phyloP scores from a whole-genome alignment of 2,888 invertebrate genomes.

The Hemaris fuciformis region DNA sequence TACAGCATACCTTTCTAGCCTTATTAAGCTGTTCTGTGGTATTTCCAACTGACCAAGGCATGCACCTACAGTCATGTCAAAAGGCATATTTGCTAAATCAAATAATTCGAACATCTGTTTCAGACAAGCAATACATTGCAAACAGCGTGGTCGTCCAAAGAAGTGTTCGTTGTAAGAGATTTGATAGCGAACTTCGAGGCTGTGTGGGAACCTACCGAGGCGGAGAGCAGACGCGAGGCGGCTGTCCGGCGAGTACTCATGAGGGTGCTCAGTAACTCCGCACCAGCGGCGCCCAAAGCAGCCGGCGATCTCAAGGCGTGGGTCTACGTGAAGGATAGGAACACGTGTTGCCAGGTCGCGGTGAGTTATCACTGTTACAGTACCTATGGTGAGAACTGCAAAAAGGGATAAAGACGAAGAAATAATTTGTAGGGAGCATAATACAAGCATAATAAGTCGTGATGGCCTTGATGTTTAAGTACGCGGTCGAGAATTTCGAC shows the following conservation, averaged over 20 bases:
- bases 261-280: slow-evolving; percentile 83
- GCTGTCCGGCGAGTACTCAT: slow-evolving; percentile 88
- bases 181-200: slow-evolving; percentile 87
- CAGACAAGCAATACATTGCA: slow-evolving; percentile 72
- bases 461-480: too few species aligned
- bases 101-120: too few species aligned
- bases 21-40: too few species aligned
- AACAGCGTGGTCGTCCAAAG: slow-evolving; percentile 83
- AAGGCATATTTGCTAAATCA: too few species aligned
- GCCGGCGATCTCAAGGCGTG: slow-evolving; percentile 91
- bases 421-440: too few species aligned
- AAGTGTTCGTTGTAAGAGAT: slow-evolving; percentile 89
- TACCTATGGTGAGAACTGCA: too few species aligned
- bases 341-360: slow-evolving; percentile 79
- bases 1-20: background rate
- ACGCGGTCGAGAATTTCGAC: too few species aligned
- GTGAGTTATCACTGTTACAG: slow-evolving; percentile 73
- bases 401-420: too few species aligned
- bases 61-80: too few species aligned
- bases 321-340: slow-evolving; percentile 86
- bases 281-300: slow-evolving; percentile 81
- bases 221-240: slow-evolving; percentile 87
- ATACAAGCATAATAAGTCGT: too few species aligned
- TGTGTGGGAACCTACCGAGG: slow-evolving; percentile 90
- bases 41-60: too few species aligned